Conservation (phyloP, 1,140 invertebrate genomes). For the Neelides sp. region DNA sequence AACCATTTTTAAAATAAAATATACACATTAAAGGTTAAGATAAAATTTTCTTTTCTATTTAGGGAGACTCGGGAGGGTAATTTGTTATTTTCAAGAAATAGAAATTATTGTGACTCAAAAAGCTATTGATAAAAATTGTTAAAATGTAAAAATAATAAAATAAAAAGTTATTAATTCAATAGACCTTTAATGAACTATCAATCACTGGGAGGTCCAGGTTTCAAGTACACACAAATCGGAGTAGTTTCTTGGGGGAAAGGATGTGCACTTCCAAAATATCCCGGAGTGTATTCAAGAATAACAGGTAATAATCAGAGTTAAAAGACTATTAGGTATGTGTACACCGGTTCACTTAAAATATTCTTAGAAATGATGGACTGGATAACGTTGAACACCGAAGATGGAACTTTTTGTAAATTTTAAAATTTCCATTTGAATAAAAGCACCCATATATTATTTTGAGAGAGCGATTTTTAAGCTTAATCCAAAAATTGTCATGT, state of each 20-base stretch:
- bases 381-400: conserved; percentile 12
- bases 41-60: background rate
- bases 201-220: background rate
- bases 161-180: background rate
- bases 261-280: background rate
- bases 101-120: conserved; percentile 4
- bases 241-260: background rate
- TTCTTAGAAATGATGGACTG: conserved; percentile 11
- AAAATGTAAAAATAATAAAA: background rate
- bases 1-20: no score
- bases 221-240: background rate
- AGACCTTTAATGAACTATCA: background rate
- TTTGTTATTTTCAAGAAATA: background rate
- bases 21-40: no score
- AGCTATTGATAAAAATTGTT: background rate
- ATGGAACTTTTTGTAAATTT: conserved; percentile 1
- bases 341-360: background rate
- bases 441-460: no score
- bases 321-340: background rate
- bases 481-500: no score
- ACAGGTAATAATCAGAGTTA: background rate
- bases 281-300: conserved; percentile 3
- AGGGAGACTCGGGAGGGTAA: background rate
- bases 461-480: no score
- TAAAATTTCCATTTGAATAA: no score